Conservation (phyloP, 1,140 invertebrate genomes). For the Drosophila dunni region DNA sequence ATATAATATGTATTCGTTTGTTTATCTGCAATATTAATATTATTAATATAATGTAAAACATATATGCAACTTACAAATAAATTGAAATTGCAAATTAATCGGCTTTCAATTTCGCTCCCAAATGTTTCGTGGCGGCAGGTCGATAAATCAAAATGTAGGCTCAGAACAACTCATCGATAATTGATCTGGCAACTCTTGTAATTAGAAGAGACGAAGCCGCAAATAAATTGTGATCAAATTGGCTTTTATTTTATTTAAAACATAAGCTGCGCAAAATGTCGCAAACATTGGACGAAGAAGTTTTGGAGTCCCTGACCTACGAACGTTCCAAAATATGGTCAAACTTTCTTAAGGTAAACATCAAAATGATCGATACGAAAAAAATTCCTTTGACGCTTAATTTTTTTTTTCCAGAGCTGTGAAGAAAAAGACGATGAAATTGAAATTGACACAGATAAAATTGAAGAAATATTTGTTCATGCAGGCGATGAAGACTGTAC, state of each 20-base stretch:
- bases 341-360: constrained; percentile 43
- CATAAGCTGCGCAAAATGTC: constrained; percentile 40
- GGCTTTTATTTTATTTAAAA: neutral
- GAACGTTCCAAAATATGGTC: constrained; percentile 65
- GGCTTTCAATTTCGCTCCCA: constrained; percentile 21
- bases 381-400: neutral
- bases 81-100: constrained; percentile 46
- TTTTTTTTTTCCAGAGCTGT: constrained; percentile 22
- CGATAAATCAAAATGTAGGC: constrained; percentile 7
- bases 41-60: constrained; percentile 82
- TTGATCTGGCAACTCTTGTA: constrained; percentile 18
- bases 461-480: constrained; percentile 40
- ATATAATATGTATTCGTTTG: constrained; percentile 81
- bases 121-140: constrained; percentile 9
- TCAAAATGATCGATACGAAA: neutral
- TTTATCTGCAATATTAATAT: constrained; percentile 83
- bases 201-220: constrained; percentile 15
- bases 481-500: constrained; percentile 23
- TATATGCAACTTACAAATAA: constrained; percentile 79
- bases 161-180: neutral
- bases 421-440: constrained; percentile 17
- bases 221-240: neutral
- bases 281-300: constrained; percentile 44
- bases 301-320: constrained; percentile 47
- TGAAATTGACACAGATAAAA: constrained; percentile 21